Conservation (phyloP, 2,113 vertebrate species). For the Fulmarus glacialis region DNA sequence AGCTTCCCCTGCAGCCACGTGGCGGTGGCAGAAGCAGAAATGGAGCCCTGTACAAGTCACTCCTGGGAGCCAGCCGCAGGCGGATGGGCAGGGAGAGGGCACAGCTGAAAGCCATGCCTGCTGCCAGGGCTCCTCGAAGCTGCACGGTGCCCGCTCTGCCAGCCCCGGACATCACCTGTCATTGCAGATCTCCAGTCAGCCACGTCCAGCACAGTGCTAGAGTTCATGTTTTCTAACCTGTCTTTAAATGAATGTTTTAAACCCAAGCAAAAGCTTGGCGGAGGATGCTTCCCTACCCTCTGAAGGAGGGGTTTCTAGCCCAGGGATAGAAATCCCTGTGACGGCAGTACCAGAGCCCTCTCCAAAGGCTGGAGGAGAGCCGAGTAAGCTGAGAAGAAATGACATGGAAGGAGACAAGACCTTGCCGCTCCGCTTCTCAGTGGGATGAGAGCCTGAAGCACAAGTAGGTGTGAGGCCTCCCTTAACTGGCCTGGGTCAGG, state of each 20-base stretch:
- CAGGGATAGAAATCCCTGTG: background rate
- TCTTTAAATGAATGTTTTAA: background rate
- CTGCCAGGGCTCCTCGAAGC: background rate
- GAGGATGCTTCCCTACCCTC: background rate
- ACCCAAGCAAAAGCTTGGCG: background rate
- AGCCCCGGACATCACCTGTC: background rate
- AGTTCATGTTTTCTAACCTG: background rate
- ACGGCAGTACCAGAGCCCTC: background rate
- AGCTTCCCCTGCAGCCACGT: background rate
- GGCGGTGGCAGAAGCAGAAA: background rate
- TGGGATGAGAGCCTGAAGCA: background rate
- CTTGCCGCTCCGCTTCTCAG: background rate
- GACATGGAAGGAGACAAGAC: background rate
- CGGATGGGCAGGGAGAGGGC: background rate
- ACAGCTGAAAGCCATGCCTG: too few species aligned
- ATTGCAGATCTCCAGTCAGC: accelerated
- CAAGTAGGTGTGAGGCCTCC: background rate
- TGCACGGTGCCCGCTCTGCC: background rate
- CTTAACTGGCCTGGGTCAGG: background rate
- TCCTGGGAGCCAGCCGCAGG: background rate
- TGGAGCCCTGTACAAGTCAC: accelerated
- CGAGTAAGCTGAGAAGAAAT: background rate
- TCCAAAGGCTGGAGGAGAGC: background rate
- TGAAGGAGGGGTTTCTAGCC: background rate
- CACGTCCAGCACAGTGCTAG: accelerated